Evolutionary conservation across 2,888 invertebrate species (phyloP).

Genomic region (Calliopum simillimum): DNA sequence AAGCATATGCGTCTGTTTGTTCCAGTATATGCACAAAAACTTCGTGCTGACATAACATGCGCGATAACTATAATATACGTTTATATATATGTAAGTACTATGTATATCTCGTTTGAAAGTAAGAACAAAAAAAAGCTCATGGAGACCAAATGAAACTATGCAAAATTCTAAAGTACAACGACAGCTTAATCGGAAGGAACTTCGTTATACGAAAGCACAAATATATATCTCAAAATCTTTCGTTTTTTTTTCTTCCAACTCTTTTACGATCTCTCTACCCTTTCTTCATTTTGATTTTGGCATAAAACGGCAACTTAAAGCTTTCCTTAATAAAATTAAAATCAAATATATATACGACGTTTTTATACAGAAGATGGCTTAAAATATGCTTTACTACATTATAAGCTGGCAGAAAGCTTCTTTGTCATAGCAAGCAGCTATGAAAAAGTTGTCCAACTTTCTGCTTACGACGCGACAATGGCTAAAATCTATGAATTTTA

Average conservation of each 20-base stretch:
- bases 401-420: constrained; percentile 58
- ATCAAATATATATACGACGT: constrained; percentile 35
- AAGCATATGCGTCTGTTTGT: no score
- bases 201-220: constrained; percentile 45
- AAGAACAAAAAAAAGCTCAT: constrained; percentile 1
- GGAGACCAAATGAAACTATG: constrained; percentile 11
- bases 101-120: constrained; percentile 40
- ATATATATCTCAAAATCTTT: constrained; percentile 4
- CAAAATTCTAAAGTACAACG: background rate
- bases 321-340: constrained; percentile 39
- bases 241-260: background rate
- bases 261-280: background rate
- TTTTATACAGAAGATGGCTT: constrained; percentile 64
- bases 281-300: constrained; percentile 18
- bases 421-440: constrained; percentile 55
- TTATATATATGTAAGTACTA: constrained; percentile 31
- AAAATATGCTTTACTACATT: constrained; percentile 68
- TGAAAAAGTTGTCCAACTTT: constrained; percentile 40
- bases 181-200: constrained; percentile 26
- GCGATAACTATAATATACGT: constrained; percentile 18
- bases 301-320: constrained; percentile 48
- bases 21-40: no score
- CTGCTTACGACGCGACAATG: constrained; percentile 29
- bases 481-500: constrained; percentile 15
- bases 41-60: no score